Percentiles rank a stretch among this genome's conserved stretches.
phyloP scores from a whole-genome alignment of 2,888 invertebrate genomes.

The Polymixis lichenea region DNA sequence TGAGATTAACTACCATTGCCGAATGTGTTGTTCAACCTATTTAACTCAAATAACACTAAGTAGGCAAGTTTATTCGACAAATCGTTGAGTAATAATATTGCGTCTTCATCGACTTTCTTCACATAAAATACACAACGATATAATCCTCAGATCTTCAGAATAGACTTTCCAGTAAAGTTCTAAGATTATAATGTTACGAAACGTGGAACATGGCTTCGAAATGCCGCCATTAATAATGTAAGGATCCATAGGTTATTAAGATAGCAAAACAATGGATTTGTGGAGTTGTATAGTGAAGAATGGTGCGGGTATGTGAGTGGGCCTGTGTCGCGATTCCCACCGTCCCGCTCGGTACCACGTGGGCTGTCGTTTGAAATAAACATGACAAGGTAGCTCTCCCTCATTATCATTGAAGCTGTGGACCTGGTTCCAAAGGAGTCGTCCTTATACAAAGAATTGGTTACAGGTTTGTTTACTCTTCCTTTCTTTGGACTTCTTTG shows the following conservation, averaged over 20 bases:
- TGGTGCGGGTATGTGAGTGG: conserved; percentile 50
- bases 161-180: conserved; percentile 43
- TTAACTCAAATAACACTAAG: conserved; percentile 43
- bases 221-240: conserved; percentile 54
- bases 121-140: conserved; percentile 25
- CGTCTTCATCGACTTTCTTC: conserved; percentile 44
- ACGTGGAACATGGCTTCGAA: conserved; percentile 39
- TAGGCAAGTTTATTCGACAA: conserved; percentile 37
- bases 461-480: conserved; percentile 1
- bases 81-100: conserved; percentile 52
- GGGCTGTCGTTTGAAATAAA: conserved; percentile 73
- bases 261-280: conserved; percentile 61
- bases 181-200: conserved; percentile 57
- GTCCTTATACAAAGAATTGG: conserved; percentile 43
- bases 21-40: conserved; percentile 59
- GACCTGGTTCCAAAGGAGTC: conserved; percentile 60
- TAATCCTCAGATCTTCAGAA: conserved; percentile 37
- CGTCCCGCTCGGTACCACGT: conserved; percentile 62
- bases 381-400: conserved; percentile 74
- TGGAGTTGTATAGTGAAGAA: conserved; percentile 48
- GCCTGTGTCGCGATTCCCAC: conserved; percentile 67
- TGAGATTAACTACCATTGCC: conserved; percentile 49
- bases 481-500: neutral
- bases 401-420: conserved; percentile 74
- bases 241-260: conserved; percentile 58